These are phyloP conservation scores for Prionace glauca DNA, from an alignment of 2,797 vertebrate genomes.

Conservation along the genomic window DNA sequence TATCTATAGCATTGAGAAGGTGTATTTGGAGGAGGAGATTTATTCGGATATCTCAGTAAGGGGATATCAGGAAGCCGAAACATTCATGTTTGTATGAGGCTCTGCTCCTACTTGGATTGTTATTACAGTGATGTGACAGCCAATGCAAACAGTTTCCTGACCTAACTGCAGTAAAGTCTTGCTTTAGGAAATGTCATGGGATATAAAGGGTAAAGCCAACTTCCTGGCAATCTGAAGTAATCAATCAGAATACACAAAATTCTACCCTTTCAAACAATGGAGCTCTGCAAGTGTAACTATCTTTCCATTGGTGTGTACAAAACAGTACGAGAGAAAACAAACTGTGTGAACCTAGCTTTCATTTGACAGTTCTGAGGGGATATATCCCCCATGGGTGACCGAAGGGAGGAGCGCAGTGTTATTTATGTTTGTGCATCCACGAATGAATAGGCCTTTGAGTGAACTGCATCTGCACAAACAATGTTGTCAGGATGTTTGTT, in stretches of 20 bases:
- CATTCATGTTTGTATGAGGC: conserved; percentile 85
- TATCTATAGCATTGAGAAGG: background rate
- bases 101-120: conserved; percentile 98
- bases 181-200: conserved; percentile 85
- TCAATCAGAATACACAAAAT: conserved; percentile 64
- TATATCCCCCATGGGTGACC: conserved; percentile 24
- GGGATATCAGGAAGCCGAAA: conserved; percentile 72
- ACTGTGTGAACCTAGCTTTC: conserved; percentile 36
- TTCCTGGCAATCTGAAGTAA: conserved; percentile 90
- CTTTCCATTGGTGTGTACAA: conserved; percentile 29
- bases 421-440: conserved; percentile 35
- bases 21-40: background rate
- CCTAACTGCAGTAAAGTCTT: conserved; percentile 85
- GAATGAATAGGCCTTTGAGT: conserved; percentile 35
- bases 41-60: conserved; percentile 70
- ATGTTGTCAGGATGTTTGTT: conserved; percentile 30
- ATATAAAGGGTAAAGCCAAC: conserved; percentile 79
- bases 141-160: conserved; percentile 95
- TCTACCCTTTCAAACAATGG: conserved; percentile 32
- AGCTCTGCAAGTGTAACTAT: conserved; percentile 10
- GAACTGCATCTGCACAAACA: conserved; percentile 31
- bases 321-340: conserved; percentile 35
- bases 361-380: background rate
- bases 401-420: conserved; percentile 22
- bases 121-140: conserved; percentile 98